These are phyloP conservation scores for Oscarella lobularis DNA, from an alignment of 37 sponge, comb jelly and placozoan genomes.

Conservation along the genomic window DNA sequence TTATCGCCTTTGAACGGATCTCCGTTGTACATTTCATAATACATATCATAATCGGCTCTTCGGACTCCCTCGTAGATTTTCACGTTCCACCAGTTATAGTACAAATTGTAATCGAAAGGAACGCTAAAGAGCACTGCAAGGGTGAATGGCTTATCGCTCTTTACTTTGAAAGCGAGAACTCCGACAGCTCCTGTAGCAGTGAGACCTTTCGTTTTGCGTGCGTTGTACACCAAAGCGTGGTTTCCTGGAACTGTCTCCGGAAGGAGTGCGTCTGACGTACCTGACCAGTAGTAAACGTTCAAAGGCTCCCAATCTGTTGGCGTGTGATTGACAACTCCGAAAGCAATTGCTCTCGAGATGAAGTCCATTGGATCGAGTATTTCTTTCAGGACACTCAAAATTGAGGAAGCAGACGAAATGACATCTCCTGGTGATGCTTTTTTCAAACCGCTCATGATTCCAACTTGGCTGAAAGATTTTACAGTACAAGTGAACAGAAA, in stretches of 20 bases:
- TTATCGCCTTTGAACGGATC: constrained; percentile 13
- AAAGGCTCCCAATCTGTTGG: too few species aligned
- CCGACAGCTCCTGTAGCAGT: neutral
- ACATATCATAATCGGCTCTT: constrained; percentile 10
- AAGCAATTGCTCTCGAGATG: too few species aligned
- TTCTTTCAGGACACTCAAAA: too few species aligned
- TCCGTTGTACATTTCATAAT: constrained; percentile 8
- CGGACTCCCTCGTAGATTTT: constrained; percentile 8
- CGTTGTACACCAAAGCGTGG: neutral
- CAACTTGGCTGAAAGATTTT: too few species aligned
- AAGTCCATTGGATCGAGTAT: too few species aligned
- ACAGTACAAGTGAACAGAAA: too few species aligned
- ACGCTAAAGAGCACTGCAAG: neutral
- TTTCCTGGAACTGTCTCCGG: neutral
- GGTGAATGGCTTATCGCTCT: neutral
- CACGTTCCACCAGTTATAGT: constrained; percentile 21
- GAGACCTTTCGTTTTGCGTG: neutral
- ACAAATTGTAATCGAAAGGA: constrained; percentile 15
- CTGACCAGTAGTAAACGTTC: neutral
- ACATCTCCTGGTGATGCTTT: too few species aligned
- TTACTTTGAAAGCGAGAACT: neutral
- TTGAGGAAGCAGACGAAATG: too few species aligned
- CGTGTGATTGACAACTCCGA: too few species aligned
- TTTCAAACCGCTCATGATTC: too few species aligned
- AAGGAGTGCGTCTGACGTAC: neutral